phyloP scores from a whole-genome alignment of 2,113 vertebrate genomes.

The Amazona guildingii region DNA sequence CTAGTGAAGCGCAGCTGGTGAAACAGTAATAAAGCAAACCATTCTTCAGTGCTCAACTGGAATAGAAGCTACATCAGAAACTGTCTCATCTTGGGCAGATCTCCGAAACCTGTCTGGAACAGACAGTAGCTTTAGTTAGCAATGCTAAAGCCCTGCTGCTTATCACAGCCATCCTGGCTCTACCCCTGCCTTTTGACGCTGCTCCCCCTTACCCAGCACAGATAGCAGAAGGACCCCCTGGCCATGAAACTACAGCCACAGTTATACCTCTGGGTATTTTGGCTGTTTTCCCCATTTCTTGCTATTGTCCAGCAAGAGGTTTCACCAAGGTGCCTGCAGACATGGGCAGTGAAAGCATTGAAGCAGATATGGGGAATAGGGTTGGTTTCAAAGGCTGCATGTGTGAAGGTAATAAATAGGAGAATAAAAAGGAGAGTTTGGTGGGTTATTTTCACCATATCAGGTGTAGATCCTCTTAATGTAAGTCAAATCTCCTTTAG shows the following conservation, averaged over 20 bases:
- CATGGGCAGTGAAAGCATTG: accelerated
- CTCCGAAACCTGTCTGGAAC: neutral
- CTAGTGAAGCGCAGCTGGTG: neutral
- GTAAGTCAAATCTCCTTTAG: neutral
- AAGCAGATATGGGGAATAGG: neutral
- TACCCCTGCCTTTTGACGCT: neutral
- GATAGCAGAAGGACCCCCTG: neutral
- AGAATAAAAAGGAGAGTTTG: neutral
- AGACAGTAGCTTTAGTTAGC: neutral
- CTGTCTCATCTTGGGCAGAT: neutral
- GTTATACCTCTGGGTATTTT: accelerated
- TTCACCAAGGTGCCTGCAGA: neutral
- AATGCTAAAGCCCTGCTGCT: neutral
- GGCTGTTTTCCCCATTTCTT: neutral
- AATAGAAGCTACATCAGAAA: neutral
- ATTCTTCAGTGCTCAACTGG: neutral
- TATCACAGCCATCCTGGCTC: neutral
- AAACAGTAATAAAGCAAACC: neutral
- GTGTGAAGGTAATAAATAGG: neutral
- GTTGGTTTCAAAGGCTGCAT: neutral
- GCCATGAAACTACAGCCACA: neutral
- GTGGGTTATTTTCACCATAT: neutral
- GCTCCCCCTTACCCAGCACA: neutral
- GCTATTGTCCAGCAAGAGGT: neutral
- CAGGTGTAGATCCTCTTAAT: neutral